A percentile compares a stretch with the other conserved stretches of the same genome.
These are phyloP conservation scores for Petrolisthes cinctipes DNA, from an alignment of 2,888 invertebrate genomes.

Conservation along the genomic window DNA sequence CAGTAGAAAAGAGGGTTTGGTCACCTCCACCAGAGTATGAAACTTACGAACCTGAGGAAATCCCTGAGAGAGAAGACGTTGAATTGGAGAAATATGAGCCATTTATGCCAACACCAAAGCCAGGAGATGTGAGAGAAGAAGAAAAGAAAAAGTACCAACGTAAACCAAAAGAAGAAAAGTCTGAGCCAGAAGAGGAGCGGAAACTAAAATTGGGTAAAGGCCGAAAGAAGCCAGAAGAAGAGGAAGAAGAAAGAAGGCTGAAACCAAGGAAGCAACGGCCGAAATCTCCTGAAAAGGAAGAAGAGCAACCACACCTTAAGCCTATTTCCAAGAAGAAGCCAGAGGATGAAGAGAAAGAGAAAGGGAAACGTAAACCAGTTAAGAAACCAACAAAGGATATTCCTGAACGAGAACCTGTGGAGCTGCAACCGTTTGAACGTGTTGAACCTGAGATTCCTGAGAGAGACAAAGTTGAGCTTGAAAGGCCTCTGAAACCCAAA, in stretches of 20 bases:
- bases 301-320: slow-evolving; percentile 41
- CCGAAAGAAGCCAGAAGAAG: slow-evolving; percentile 24
- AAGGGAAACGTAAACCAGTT: slow-evolving; percentile 35
- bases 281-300: slow-evolving; percentile 43
- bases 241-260: slow-evolving; percentile 31
- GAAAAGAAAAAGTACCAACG: slow-evolving; percentile 29
- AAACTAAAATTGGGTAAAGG: slow-evolving; percentile 45
- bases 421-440: slow-evolving; percentile 44
- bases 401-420: slow-evolving; percentile 52
- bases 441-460: slow-evolving; percentile 38
- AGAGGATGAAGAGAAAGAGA: slow-evolving; percentile 37
- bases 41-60: slow-evolving; percentile 49
- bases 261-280: slow-evolving; percentile 46
- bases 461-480: slow-evolving; percentile 35
- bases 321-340: slow-evolving; percentile 53
- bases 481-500: slow-evolving; percentile 37
- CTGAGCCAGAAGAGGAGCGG: slow-evolving; percentile 32
- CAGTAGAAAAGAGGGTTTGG: slow-evolving; percentile 28
- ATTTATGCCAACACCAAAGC: slow-evolving; percentile 16
- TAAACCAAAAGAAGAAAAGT: slow-evolving; percentile 48
- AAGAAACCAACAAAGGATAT: slow-evolving; percentile 45
- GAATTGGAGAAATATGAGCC: slow-evolving; percentile 34
- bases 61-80: slow-evolving; percentile 43
- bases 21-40: slow-evolving; percentile 53
- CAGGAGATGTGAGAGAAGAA: slow-evolving; percentile 24